A percentile compares a stretch with the other conserved stretches of the same genome.
Evolutionary conservation across 2,888 invertebrate species (phyloP).

Genomic region (Torymus texanus): DNA sequence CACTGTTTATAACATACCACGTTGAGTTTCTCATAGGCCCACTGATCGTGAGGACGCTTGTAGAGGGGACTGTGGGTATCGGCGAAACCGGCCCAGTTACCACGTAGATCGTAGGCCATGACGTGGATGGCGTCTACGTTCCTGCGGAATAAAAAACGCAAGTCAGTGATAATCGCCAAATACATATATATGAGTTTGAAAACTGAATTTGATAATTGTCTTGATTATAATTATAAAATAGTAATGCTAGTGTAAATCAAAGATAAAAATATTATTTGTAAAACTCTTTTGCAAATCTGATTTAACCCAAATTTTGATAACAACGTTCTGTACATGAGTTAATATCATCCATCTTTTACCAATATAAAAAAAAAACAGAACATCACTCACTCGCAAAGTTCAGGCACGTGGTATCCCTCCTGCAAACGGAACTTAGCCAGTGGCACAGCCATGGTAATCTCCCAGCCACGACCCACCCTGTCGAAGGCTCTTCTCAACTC

Average conservation of each 20-base stretch:
- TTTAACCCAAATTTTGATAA: neutral
- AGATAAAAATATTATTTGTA: too few relatives aligned
- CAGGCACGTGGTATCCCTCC: conserved; percentile 93
- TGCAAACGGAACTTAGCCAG: conserved; percentile 90
- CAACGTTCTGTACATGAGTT: too few relatives aligned
- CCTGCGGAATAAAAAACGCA: conserved; percentile 74
- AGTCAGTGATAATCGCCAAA: too few relatives aligned
- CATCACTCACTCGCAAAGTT: conserved; percentile 86
- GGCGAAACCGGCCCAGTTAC: conserved; percentile 94
- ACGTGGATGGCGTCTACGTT: conserved; percentile 88
- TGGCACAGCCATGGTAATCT: conserved; percentile 93
- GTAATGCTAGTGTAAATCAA: too few relatives aligned
- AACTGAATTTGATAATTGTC: too few relatives aligned
- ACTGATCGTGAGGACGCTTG: conserved; percentile 90
- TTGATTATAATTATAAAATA: too few relatives aligned
- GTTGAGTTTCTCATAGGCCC: conserved; percentile 91
- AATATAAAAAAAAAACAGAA: neutral
- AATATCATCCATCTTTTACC: neutral
- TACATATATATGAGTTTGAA: too few relatives aligned
- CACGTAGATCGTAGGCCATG: conserved; percentile 90
- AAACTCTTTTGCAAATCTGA: too few relatives aligned
- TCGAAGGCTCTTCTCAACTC: conserved; percentile 88
- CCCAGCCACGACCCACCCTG: conserved; percentile 85
- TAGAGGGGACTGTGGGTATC: conserved; percentile 92
- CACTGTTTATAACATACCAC: too few relatives aligned